phyloP scores from a whole-genome alignment of 2,888 invertebrate genomes.

The Eilema griseolum region DNA sequence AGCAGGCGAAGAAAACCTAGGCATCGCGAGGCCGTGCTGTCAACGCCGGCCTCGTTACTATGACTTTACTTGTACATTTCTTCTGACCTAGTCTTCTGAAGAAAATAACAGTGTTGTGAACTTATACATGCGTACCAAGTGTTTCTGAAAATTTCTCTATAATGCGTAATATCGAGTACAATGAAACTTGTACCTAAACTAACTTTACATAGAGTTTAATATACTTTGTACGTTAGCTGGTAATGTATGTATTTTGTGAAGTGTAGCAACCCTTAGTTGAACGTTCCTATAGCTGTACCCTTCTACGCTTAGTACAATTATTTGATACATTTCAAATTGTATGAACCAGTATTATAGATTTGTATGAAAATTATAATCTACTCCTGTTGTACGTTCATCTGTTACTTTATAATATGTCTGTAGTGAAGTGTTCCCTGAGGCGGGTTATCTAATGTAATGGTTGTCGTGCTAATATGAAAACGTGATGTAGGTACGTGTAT shows the following conservation, averaged over 20 bases:
- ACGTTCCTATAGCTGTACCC: constrained; percentile 21
- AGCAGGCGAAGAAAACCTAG: constrained; percentile 79
- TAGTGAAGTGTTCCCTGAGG: constrained; percentile 3
- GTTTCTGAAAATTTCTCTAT: background rate
- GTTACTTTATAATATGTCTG: constrained; percentile 7
- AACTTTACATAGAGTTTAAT: background rate
- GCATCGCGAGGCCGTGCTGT: constrained; percentile 80
- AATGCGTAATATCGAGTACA: background rate
- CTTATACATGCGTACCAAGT: background rate
- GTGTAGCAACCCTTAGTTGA: constrained; percentile 4
- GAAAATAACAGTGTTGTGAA: constrained; percentile 17
- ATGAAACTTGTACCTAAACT: background rate
- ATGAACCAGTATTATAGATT: constrained; percentile 9
- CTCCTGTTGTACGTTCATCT: constrained; percentile 14
- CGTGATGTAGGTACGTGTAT: background rate
- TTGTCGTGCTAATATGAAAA: constrained; percentile 9
- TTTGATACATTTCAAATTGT: constrained; percentile 9
- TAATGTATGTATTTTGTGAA: background rate
- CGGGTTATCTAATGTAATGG: background rate
- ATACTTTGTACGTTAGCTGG: background rate
- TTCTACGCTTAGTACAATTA: constrained; percentile 1
- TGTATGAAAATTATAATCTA: constrained; percentile 8
- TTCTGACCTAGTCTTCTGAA: constrained; percentile 54
- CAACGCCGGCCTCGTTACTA: constrained; percentile 73
- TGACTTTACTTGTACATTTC: constrained; percentile 52